Evolutionary conservation across 1,140 invertebrate species (phyloP), one percentile per base, ranked within the genome.

Genomic region (Stegodyphus dumicola): DNA sequence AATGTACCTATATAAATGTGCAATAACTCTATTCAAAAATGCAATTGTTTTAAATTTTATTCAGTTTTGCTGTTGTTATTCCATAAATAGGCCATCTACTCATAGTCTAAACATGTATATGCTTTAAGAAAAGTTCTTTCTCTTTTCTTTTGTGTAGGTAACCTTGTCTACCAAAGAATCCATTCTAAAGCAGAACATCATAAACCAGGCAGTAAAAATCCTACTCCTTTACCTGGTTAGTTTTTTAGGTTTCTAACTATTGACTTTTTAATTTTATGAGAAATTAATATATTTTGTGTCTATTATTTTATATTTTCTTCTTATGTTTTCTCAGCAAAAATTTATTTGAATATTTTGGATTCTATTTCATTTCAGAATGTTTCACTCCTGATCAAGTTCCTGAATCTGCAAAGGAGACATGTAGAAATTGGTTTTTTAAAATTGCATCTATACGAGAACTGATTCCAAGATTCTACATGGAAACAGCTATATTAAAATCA

Each of bases 391-490:
- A 95, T 86, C 94, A 94, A 92, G 94, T 97, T 11, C 94, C 95
- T 10, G 96, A 98, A 90, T 92, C 93, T 85, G 97, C 97, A 0
- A 97, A 97, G 90, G 98, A 99, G 92, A 99, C 97, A 9, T 98
- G 97, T 90, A 93, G 96, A 85, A 99, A 99, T 92, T 99, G 98
- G 98, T 98, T 99, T 91, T 99, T 96, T 91, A 99, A 99, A 93
- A 98, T 99, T 90, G 96, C 97, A 2, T 99, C 97, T 1, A 99
- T 99, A 87, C 92, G 97, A 89, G 98, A 99, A 92, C 90, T 99
- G 13, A 92, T 99, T 33, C 97, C 98, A n/a, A 92, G 89, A 74
- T 92, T 99, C 9, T 99, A 98, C 91, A 94, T 99, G 86, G 97
- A 99, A 93, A 95, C 97, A 92, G 95, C 97, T 9, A 94, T 99